Base-by-base conservation (phyloP, 2,113 vertebrate species). In the Melanocharis versteri region DNA sequence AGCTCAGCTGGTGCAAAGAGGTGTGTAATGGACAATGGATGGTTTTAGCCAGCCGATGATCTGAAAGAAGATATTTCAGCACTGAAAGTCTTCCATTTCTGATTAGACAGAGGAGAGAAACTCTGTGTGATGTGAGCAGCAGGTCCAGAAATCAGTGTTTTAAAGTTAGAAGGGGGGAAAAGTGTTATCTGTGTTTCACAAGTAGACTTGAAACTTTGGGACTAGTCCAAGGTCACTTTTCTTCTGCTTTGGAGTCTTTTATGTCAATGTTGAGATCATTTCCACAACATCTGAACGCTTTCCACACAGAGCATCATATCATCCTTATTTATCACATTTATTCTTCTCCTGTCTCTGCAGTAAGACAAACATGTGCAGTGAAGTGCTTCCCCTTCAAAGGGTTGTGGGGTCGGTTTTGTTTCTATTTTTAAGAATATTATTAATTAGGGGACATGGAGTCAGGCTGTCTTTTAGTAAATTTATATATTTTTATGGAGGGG, bases 321-420 rank as follows among this genome's bases (percentile, higher is more conserved):
- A n/a, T 31, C 21, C 24, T 45, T 9, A 50, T 69, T 86, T 86
- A 77, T 48, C 30, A n/a, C 4, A 4, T 66, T 84, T 68, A 15
- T 58, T 71, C 31, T 70, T 60, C 37, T 73, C 15, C 17, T 47
- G 42, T 48, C 40, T 65, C 54, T 30, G 48, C 24, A 48, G 45
- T n/a, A 70, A 45, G 45, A 48, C 30, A 60, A 62, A 15, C 2
- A 18, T 0, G 0, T 44, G 19, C 33, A 90, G 28, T 10, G 22
- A 89, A 50, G 13, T 24, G 15, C 8, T 14, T 51, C 28, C n/a
- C 37, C 77, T 83, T 51, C 22, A 40, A 57, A 77, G 24, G 10
- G 3, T 15, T 62, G 5, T 20, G 8, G 10, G 12, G 2, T 58
- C 0, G 0, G 7, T 23, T 66, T 61, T 48, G 24, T 0, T 60